phyloP scores from a whole-genome alignment of 2,797 vertebrate genomes.

The Balearica regulorum region DNA sequence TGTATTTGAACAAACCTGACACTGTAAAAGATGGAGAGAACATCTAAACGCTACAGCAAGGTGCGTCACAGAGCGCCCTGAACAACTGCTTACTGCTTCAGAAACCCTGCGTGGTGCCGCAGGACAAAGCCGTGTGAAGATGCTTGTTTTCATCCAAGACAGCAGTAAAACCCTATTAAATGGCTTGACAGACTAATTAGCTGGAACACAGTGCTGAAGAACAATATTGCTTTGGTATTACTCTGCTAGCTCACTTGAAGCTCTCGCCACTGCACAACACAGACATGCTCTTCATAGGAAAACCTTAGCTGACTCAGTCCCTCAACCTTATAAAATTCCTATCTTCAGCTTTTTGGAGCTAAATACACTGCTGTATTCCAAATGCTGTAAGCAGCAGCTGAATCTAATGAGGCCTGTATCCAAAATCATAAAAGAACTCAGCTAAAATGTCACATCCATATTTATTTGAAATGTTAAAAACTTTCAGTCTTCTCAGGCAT shows the following conservation, averaged over 20 bases:
- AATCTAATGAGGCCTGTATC: neutral
- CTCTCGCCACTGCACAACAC: neutral
- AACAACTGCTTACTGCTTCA: neutral
- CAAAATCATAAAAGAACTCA: neutral
- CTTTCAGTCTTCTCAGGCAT: neutral
- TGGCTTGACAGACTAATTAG: neutral
- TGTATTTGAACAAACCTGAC: neutral
- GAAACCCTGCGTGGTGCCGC: fast-evolving
- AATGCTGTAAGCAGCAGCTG: neutral
- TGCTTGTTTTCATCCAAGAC: neutral
- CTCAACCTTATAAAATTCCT: neutral
- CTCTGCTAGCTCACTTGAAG: neutral
- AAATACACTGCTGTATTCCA: neutral
- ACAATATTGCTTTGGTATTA: neutral
- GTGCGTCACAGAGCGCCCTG: neutral
- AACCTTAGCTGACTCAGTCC: neutral
- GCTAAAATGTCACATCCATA: neutral
- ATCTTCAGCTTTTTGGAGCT: neutral
- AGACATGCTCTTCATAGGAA: neutral
- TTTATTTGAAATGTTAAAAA: conserved; percentile 5
- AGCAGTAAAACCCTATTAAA: neutral
- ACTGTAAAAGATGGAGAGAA: neutral
- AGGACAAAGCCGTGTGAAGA: neutral
- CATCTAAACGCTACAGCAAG: neutral
- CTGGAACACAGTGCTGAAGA: neutral